phyloP scores from a whole-genome alignment of 2,113 vertebrate genomes.

The Gavialis gangeticus region DNA sequence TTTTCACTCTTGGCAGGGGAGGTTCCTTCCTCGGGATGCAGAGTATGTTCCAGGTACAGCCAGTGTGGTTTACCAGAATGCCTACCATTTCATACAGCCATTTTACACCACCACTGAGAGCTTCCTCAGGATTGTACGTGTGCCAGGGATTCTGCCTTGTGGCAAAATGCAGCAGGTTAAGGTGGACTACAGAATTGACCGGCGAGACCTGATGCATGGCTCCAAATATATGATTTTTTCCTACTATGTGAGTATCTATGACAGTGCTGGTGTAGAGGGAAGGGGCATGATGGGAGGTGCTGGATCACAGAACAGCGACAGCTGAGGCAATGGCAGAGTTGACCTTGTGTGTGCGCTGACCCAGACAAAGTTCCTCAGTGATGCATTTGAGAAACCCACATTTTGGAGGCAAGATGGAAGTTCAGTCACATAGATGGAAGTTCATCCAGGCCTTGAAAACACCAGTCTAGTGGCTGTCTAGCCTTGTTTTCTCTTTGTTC shows the following conservation, averaged over 20 bases:
- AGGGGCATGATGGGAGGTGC: neutral
- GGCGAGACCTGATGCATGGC: conserved; percentile 41
- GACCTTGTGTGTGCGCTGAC: no score
- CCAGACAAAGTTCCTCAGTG: neutral
- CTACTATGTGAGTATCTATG: conserved; percentile 74
- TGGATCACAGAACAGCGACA: neutral
- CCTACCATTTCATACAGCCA: conserved; percentile 40
- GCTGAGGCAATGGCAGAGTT: no score
- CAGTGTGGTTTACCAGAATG: conserved; percentile 49
- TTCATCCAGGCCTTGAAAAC: neutral
- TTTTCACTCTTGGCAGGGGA: conserved; percentile 56
- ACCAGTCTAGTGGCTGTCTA: neutral
- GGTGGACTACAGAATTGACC: conserved; percentile 70
- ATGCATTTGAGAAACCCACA: neutral
- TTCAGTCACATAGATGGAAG: neutral
- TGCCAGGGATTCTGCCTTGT: conserved; percentile 12
- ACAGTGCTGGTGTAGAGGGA: neutral
- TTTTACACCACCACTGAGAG: conserved; percentile 72
- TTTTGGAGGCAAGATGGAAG: neutral
- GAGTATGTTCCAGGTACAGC: neutral
- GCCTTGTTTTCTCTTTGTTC: neutral
- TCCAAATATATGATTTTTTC: conserved; percentile 68
- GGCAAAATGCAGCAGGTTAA: conserved; percentile 17
- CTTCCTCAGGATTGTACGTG: conserved; percentile 50
- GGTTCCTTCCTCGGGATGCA: conserved; percentile 40